These are phyloP conservation scores for Prosapia bicincta DNA, from an alignment of 2,888 invertebrate species.

Conservation along the genomic window DNA sequence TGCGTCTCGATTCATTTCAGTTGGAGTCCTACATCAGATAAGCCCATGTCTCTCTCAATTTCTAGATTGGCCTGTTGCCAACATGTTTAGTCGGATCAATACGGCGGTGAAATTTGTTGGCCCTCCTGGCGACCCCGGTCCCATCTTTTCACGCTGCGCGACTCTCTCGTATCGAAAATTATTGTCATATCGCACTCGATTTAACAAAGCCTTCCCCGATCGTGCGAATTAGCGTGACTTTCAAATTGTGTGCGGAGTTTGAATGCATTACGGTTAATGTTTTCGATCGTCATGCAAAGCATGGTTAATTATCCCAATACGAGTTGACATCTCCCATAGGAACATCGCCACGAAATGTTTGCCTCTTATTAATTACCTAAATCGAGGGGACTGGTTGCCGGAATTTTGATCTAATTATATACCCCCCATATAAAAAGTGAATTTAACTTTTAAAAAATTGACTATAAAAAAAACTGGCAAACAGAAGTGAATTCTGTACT, in stretches of 20 bases:
- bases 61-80: background rate
- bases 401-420: no score
- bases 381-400: no score
- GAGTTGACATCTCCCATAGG: no score
- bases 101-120: background rate
- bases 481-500: no score
- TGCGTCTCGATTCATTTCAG: background rate
- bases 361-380: no score
- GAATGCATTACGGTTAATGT: background rate
- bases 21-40: background rate
- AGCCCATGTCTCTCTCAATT: background rate
- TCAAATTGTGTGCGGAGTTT: background rate
- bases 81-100: background rate
- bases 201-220: background rate
- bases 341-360: no score
- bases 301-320: no score
- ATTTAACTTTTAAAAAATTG: no score
- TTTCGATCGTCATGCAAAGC: background rate
- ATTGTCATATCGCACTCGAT: background rate
- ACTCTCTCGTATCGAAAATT: background rate
- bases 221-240: background rate
- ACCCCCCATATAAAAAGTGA: no score
- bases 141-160: background rate
- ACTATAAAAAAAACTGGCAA: no score
- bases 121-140: background rate